phyloP scores from a whole-genome alignment of 2,888 invertebrate species.

The Drosophila putrida region DNA sequence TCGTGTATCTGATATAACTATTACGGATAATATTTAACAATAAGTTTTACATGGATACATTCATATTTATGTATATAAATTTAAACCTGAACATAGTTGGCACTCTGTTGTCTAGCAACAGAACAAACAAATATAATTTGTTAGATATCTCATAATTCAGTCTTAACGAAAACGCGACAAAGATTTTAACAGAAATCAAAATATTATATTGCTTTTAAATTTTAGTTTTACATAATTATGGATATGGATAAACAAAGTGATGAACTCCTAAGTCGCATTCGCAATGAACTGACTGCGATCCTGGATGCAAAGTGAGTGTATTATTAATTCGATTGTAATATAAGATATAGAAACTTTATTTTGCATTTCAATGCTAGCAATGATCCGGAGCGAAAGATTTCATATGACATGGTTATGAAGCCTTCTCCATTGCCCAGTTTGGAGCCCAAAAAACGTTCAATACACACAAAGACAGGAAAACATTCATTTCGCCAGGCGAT shows the following conservation, averaged over 20 bases:
- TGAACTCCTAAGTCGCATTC: constrained; percentile 68
- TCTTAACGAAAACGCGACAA: neutral
- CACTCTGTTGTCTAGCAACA: constrained; percentile 57
- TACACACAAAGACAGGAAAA: constrained; percentile 18
- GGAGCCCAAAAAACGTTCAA: constrained; percentile 5
- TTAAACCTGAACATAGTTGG: constrained; percentile 23
- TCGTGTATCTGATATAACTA: too few relatives aligned
- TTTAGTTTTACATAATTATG: constrained; percentile 39
- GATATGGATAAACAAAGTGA: constrained; percentile 54
- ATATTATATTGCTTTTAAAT: constrained; percentile 27
- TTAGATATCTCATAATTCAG: constrained; percentile 14
- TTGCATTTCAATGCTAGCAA: constrained; percentile 37
- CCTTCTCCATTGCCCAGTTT: constrained; percentile 45
- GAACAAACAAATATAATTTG: constrained; percentile 41
- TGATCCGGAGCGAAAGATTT: constrained; percentile 40
- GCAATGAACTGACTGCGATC: constrained; percentile 74
- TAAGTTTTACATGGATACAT: too few relatives aligned
- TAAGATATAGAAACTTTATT: neutral
- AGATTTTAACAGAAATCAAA: constrained; percentile 8
- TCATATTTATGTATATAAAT: too few relatives aligned
- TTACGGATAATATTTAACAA: too few relatives aligned
- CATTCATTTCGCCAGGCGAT: constrained; percentile 38
- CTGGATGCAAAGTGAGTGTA: constrained; percentile 64
- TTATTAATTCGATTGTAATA: neutral
- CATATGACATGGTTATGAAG: constrained; percentile 48